Base-by-base conservation (phyloP, 2,113 vertebrate genomes). In the Hippoglossus stenolepis region DNA sequence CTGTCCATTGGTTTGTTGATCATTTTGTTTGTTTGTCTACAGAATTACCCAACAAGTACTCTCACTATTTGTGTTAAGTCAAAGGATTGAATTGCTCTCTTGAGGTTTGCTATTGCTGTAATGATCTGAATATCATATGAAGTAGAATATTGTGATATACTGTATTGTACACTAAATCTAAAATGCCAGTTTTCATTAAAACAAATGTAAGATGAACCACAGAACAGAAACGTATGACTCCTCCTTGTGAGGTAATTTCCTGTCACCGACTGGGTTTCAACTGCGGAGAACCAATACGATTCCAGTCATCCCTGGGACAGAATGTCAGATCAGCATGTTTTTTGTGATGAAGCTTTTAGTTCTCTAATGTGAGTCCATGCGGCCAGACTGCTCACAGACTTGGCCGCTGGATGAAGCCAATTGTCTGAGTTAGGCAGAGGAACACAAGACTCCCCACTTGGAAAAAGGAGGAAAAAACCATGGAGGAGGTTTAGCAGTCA, bases 401-500 rank as follows among this genome's bases (percentile, higher is more conserved):
- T 87, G 81, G 84, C 80, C 83, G 71, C 72, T 80, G 70, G 84
- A 73, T 89, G 79, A 82, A 90, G 86, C 85, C 85, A 85, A 88
- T 80, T 84, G 89, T 91, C 84, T 83, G 83, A 86, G 86, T 76
- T 94, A 95, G 95, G 93, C 95, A 96, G 94, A 93, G 94, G 94
- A 95, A 95, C 93, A 93, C 70, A 92, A 83, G 91, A 92, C 86
- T 92, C 84, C 73, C 82, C 79, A 74, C 85, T 83, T 89, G 77
- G 87, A 88, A 28, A 17, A 58, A 73, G 63, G 77, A 62, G 81
- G 62, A 81, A 77, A 89, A 87, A 89, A 77, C 80, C 61, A 75
- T 82, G 81, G 89, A 92, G 94, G 94, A 94, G 95, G 95, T 96
- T 94, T 87, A 91, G 96, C 93, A 94, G 94, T 91, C 93, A 94